Percentiles rank a stretch among this genome's conserved stretches.
These are phyloP conservation scores for Sphaerodactylus townsendi DNA, from an alignment of 2,113 vertebrate genomes.

Conservation along the genomic window DNA sequence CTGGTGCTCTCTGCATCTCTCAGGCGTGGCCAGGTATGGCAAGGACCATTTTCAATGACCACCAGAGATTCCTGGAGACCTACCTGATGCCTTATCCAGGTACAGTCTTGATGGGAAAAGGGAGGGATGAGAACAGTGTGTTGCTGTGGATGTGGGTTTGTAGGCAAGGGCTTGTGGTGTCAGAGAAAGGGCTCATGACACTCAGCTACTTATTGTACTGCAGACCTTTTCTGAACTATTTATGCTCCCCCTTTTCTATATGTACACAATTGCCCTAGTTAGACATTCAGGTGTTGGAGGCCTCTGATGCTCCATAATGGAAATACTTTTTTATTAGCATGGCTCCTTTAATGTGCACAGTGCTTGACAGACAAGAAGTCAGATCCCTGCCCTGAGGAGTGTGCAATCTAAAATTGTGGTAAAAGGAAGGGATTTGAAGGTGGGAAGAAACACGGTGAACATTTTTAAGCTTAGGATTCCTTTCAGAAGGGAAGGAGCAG, in stretches of 20 bases:
- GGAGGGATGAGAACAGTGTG: fast-evolving
- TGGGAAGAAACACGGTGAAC: too few species aligned
- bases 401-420: too few species aligned
- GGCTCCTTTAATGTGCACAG: too few species aligned
- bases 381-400: too few species aligned
- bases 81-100: conserved; percentile 79
- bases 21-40: conserved; percentile 84
- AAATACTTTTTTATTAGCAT: too few species aligned
- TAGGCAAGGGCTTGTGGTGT: background rate
- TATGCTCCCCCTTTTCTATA: background rate
- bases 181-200: background rate
- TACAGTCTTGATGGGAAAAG: conserved; percentile 41
- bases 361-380: too few species aligned
- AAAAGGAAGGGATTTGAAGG: too few species aligned
- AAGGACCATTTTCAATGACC: conserved; percentile 79
- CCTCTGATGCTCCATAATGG: too few species aligned
- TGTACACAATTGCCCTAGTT: background rate
- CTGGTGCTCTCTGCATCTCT: conserved; percentile 82
- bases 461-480: too few species aligned
- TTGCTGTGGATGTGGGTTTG: background rate
- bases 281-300: too few species aligned
- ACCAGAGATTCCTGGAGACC: conserved; percentile 79
- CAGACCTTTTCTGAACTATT: background rate
- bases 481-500: too few species aligned
- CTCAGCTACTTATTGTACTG: background rate